Evolutionary conservation across 2,113 vertebrate species (phyloP).

Genomic region (Ageneiosus marmoratus): DNA sequence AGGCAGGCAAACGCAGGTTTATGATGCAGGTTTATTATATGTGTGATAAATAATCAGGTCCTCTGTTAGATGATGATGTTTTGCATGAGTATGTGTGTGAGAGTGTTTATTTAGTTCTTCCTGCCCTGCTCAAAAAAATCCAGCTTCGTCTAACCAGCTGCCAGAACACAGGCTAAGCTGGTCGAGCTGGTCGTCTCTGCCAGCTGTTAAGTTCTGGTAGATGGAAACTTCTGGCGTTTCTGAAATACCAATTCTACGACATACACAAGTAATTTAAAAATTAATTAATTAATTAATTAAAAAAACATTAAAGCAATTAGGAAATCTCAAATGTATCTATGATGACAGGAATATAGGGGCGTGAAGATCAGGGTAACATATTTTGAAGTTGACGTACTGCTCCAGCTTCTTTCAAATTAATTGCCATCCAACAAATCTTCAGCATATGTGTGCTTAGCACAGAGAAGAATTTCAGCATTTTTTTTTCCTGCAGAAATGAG

Average conservation of each 20-base stretch:
- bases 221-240: neutral
- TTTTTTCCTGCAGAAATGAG: neutral
- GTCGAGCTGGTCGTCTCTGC: neutral
- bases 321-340: neutral
- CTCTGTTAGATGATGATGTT: neutral
- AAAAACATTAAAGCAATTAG: neutral
- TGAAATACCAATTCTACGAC: too few species aligned
- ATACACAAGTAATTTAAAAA: neutral
- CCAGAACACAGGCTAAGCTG: neutral
- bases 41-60: neutral
- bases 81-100: neutral
- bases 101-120: neutral
- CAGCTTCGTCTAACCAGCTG: neutral
- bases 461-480: neutral
- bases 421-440: neutral
- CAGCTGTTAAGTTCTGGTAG: neutral
- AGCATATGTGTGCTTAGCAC: neutral
- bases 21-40: too few species aligned
- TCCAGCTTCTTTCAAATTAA: neutral
- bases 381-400: neutral
- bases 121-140: neutral
- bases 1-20: neutral
- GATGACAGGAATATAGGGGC: neutral
- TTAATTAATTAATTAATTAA: neutral
- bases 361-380: neutral